A percentile compares a stretch with the other conserved stretches of the same genome.
Conservation (phyloP, 1,140 invertebrate species). For the Centruroides vittatus region DNA sequence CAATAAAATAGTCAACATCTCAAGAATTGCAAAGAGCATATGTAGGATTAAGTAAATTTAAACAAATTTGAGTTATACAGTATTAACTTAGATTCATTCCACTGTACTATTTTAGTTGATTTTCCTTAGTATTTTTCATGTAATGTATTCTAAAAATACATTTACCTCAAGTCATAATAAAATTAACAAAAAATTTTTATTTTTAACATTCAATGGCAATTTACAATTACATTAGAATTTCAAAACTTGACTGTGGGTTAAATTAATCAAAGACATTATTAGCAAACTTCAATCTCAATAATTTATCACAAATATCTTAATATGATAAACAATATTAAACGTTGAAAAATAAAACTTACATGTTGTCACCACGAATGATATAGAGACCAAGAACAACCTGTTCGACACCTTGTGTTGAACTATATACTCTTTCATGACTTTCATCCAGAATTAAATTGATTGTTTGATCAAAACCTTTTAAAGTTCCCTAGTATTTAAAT, state of each 20-base stretch:
- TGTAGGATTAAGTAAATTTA: too few relatives aligned
- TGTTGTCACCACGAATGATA: conserved; percentile 95
- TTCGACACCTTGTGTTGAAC: conserved; percentile 76
- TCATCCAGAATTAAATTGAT: conserved; percentile 96
- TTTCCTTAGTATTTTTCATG: too few relatives aligned
- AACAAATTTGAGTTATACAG: too few relatives aligned
- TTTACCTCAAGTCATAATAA: too few relatives aligned
- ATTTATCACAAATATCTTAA: neutral
- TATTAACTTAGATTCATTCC: too few relatives aligned
- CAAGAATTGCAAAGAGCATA: too few relatives aligned
- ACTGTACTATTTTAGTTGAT: too few relatives aligned
- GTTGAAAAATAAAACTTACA: conserved; percentile 41
- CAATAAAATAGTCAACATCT: too few relatives aligned
- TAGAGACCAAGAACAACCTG: conserved; percentile 93
- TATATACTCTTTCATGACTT: conserved; percentile 93
- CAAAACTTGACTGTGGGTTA: neutral
- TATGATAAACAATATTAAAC: neutral
- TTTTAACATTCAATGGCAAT: too few relatives aligned
- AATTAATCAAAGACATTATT: neutral
- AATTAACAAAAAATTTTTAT: too few relatives aligned
- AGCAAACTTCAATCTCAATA: neutral
- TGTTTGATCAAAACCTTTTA: conserved; percentile 93
- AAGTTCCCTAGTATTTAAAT: conserved; percentile 43
- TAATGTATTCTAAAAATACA: too few relatives aligned
- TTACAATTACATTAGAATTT: too few relatives aligned